Evolutionary conservation across 1,140 invertebrate species (phyloP).

Genomic region (Grapholita molesta): DNA sequence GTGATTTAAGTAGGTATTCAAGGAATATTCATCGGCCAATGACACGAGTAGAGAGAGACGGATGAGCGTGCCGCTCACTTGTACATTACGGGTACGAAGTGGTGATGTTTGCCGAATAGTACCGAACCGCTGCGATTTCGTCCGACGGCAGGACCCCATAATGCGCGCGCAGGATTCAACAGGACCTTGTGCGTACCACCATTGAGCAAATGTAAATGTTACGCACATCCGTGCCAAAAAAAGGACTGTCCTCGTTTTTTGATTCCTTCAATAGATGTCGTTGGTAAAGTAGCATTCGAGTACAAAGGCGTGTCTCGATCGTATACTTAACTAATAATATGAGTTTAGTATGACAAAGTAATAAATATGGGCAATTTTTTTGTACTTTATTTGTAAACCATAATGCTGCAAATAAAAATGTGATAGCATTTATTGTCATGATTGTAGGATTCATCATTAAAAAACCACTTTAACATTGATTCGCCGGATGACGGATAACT

Average conservation of each 20-base stretch:
- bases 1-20: slow-evolving; percentile 44
- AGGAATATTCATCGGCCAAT: slow-evolving; percentile 61
- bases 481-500: too few species aligned
- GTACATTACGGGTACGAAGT: slow-evolving; percentile 21
- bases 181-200: slow-evolving; percentile 21
- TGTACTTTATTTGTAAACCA: too few species aligned
- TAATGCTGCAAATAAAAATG: too few species aligned
- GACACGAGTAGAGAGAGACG: slow-evolving; percentile 46
- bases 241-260: not conserved
- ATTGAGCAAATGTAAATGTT: slow-evolving; percentile 27
- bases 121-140: slow-evolving; percentile 33
- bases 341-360: too few species aligned
- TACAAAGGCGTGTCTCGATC: too few species aligned
- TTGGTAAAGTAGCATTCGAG: not conserved
- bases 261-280: not conserved
- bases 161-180: slow-evolving; percentile 58
- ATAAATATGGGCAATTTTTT: too few species aligned
- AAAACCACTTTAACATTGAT: too few species aligned
- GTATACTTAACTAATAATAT: too few species aligned
- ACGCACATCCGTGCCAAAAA: not conserved
- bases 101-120: slow-evolving; percentile 37
- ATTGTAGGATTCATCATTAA: too few species aligned
- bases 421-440: too few species aligned
- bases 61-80: slow-evolving; percentile 32
- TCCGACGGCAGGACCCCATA: slow-evolving; percentile 42